Evolutionary conservation across 2,113 vertebrate species (phyloP).

Genomic region (Cygnus buccinator): DNA sequence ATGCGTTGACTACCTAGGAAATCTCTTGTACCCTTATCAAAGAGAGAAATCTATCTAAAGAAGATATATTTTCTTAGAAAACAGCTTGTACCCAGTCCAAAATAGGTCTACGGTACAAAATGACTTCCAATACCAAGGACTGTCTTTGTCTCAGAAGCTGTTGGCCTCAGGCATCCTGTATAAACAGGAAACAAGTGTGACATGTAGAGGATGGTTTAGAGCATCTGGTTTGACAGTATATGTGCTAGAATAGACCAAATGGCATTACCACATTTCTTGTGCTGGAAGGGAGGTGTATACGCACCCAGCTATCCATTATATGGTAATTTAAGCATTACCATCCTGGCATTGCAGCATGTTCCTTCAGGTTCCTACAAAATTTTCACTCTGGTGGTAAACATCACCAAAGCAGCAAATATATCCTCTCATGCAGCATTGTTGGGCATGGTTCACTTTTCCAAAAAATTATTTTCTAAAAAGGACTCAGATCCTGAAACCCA

Average conservation of each 20-base stretch:
- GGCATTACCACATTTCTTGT: not conserved
- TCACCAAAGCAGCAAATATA: not conserved
- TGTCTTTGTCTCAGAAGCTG: not conserved
- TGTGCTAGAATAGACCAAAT: not conserved
- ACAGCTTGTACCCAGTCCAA: not conserved
- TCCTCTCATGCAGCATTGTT: not conserved
- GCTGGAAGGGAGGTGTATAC: not conserved
- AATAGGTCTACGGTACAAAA: not conserved
- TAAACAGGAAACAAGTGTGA: not conserved
- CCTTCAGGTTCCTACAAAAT: not conserved
- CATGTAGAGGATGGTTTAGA: not conserved
- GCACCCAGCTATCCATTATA: not conserved
- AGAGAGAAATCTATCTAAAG: not conserved
- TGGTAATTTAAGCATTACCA: not conserved
- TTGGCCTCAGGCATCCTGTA: not conserved
- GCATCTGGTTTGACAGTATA: not conserved
- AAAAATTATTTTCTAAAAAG: not conserved
- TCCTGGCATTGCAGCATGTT: not conserved
- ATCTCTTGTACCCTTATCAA: not conserved
- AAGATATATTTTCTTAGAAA: not conserved
- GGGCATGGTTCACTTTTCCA: not conserved
- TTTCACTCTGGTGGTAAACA: not conserved
- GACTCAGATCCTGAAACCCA: not conserved
- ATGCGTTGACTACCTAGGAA: constrained; percentile 14
- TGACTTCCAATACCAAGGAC: not conserved